These are phyloP conservation scores for Drosophila serrata DNA, from an alignment of 1,140 invertebrate species.

Conservation along the genomic window DNA sequence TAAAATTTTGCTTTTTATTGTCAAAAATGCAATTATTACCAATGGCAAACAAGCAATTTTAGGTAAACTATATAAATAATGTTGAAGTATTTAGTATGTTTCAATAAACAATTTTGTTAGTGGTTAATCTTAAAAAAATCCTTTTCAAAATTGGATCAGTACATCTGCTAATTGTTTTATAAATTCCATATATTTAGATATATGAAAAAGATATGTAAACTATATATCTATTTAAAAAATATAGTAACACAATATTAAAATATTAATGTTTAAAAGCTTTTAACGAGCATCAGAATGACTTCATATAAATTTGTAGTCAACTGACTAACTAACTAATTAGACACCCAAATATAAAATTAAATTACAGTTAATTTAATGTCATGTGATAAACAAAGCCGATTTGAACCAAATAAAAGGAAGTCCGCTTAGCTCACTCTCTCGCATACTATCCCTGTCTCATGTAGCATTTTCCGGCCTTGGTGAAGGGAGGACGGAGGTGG, in stretches of 20 bases:
- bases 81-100: too few relatives aligned
- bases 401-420: conserved; percentile 26
- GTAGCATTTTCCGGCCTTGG: neutral
- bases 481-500: neutral
- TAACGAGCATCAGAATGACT: neutral
- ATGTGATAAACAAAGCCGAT: conserved; percentile 45
- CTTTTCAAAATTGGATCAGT: too few relatives aligned
- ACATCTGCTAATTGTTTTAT: too few relatives aligned
- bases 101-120: too few relatives aligned
- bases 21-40: too few relatives aligned
- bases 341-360: conserved; percentile 32
- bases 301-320: conserved; percentile 3
- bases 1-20: too few relatives aligned
- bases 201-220: neutral
- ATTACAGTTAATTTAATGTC: conserved; percentile 49
- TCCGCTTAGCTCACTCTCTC: neutral
- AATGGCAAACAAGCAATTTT: too few relatives aligned
- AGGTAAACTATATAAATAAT: too few relatives aligned
- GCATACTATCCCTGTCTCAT: neutral
- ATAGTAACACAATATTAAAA: too few relatives aligned
- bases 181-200: neutral
- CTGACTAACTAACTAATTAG: conserved; percentile 26
- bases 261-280: neutral
- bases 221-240: neutral
- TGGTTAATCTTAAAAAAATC: too few relatives aligned